Evolutionary conservation across 1,140 invertebrate genomes (phyloP).

Genomic region (Philaenus spumarius): DNA sequence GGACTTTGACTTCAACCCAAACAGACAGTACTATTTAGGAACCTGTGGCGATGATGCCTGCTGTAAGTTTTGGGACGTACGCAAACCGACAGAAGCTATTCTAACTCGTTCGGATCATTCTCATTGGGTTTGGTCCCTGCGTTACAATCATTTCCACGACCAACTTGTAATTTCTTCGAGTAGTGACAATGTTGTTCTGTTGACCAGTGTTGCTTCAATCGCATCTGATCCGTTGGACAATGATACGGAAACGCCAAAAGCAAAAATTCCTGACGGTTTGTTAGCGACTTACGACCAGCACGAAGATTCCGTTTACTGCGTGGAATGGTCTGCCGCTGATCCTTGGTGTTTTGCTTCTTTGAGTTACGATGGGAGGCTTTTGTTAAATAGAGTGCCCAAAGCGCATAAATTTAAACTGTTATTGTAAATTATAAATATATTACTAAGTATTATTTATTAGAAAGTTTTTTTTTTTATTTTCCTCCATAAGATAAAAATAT

Average conservation of each 20-base stretch:
- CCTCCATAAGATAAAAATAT: too few relatives aligned
- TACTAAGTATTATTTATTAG: too few relatives aligned
- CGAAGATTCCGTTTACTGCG: constrained; percentile 96
- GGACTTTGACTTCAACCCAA: constrained; percentile 95
- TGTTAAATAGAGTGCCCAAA: constrained; percentile 87
- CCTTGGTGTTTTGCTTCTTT: constrained; percentile 98
- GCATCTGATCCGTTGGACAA: constrained; percentile 69
- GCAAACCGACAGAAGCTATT: constrained; percentile 70
- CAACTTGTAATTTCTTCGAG: constrained; percentile 92
- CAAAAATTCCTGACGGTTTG: constrained; percentile 67
- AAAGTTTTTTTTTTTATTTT: too few relatives aligned
- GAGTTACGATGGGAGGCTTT: constrained; percentile 90
- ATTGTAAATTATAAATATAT: constrained; percentile 49
- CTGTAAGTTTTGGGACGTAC: constrained; percentile 93
- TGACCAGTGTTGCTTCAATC: constrained; percentile 79
- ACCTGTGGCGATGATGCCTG: constrained; percentile 93
- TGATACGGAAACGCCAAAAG: constrained; percentile 12
- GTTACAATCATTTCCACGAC: constrained; percentile 94
- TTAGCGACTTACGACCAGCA: constrained; percentile 91
- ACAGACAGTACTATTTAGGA: constrained; percentile 88
- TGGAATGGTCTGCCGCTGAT: constrained; percentile 94
- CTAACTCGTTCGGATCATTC: constrained; percentile 83
- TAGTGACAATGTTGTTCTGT: constrained; percentile 46
- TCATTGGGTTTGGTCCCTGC: constrained; percentile 62
- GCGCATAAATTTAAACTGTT: constrained; percentile 88